Conservation (phyloP, 2,113 vertebrate species). For the Herpetotheres cachinnans region DNA sequence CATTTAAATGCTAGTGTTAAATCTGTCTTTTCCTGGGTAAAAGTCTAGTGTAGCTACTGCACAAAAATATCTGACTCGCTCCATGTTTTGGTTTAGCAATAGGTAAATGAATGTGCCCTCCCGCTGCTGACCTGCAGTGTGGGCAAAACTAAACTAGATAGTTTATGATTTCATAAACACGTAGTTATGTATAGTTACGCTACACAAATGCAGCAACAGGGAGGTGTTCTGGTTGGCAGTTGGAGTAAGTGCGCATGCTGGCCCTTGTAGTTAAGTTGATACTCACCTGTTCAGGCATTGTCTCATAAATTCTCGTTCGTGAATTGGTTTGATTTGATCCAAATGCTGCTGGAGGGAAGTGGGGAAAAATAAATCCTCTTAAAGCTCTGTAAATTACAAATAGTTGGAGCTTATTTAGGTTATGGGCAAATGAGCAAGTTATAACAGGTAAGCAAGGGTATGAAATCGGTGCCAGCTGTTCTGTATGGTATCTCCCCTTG, state of each 20-base stretch:
- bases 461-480: not conserved
- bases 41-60: not conserved
- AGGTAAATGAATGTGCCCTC: not conserved
- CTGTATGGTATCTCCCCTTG: not conserved
- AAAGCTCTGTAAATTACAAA: not conserved
- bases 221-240: not conserved
- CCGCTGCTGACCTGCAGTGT: not conserved
- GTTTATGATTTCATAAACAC: not conserved
- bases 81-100: not conserved
- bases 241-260: not conserved
- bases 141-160: not conserved
- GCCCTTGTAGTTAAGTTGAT: not conserved
- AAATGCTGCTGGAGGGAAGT: not conserved
- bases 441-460: not conserved
- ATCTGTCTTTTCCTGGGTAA: not conserved
- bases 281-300: not conserved
- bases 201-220: fast-evolving
- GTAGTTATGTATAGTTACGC: not conserved
- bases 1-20: not conserved
- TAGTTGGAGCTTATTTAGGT: not conserved
- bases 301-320: not conserved
- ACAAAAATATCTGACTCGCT: not conserved
- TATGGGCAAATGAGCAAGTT: not conserved
- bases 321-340: not conserved
- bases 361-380: not conserved